Conservation (phyloP, 2,888 invertebrate species). For the Philhelius pedissequus region DNA sequence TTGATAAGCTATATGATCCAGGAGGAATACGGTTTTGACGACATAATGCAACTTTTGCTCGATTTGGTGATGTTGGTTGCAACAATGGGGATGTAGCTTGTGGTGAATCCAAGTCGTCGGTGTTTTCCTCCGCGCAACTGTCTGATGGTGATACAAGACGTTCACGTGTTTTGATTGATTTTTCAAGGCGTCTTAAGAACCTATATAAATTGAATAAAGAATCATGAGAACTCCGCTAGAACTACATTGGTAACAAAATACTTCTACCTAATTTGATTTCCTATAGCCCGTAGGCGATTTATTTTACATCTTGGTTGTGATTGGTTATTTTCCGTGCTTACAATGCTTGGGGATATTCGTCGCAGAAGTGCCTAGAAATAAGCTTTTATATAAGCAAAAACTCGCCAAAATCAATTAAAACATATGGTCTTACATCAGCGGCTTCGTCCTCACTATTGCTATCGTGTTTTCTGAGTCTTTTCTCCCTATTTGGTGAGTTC, state of each 20-base stretch:
- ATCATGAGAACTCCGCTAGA: too few species aligned
- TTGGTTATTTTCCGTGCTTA: slow-evolving; percentile 78
- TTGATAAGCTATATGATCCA: slow-evolving; percentile 71
- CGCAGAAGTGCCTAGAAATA: slow-evolving; percentile 81
- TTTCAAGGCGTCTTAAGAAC: slow-evolving; percentile 85
- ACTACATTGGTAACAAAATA: not conserved
- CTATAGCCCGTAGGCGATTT: slow-evolving; percentile 85
- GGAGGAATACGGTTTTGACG: slow-evolving; percentile 73
- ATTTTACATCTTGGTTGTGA: slow-evolving; percentile 80
- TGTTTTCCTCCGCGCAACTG: slow-evolving; percentile 80
- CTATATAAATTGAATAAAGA: slow-evolving; percentile 78
- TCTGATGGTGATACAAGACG: slow-evolving; percentile 79
- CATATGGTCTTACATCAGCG: slow-evolving; percentile 78
- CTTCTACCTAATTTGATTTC: slow-evolving; percentile 87
- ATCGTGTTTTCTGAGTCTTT: slow-evolving; percentile 77
- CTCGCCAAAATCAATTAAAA: not conserved
- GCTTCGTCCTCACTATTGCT: slow-evolving; percentile 80
- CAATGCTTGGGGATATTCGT: slow-evolving; percentile 82
- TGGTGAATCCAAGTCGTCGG: slow-evolving; percentile 83
- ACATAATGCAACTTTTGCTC: slow-evolving; percentile 71
- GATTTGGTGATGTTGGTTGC: slow-evolving; percentile 71
- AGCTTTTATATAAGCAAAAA: not conserved
- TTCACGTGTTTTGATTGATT: slow-evolving; percentile 85
- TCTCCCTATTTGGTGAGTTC: slow-evolving; percentile 73
- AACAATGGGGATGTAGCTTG: slow-evolving; percentile 83